Percentiles rank a stretch among this genome's conserved stretches.
These are phyloP conservation scores for Melangyna quadrimaculata DNA, from an alignment of 2,888 invertebrate genomes.

Conservation along the genomic window DNA sequence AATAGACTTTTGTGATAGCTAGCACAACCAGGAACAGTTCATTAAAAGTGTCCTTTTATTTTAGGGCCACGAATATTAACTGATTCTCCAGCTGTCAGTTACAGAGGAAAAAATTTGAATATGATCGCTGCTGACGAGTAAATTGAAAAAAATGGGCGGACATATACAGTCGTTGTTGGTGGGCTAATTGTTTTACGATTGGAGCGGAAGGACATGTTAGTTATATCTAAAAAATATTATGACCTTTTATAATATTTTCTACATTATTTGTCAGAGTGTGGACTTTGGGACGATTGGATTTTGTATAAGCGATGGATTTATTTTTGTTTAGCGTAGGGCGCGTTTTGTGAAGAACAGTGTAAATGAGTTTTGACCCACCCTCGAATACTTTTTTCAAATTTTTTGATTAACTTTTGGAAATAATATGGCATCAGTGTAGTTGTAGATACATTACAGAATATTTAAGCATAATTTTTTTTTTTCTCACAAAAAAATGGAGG, in stretches of 20 bases:
- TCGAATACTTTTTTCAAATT: too few relatives aligned
- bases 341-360: background rate
- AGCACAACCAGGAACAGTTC: conserved; percentile 30
- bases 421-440: too few relatives aligned
- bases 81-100: conserved; percentile 61
- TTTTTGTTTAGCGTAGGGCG: background rate
- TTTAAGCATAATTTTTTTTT: too few relatives aligned
- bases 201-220: conserved; percentile 21
- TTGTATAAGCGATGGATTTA: background rate
- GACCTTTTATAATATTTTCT: conserved; percentile 9
- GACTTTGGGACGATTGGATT: conserved; percentile 34
- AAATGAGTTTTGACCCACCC: too few relatives aligned
- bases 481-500: too few relatives aligned
- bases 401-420: too few relatives aligned
- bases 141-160: conserved; percentile 68
- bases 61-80: conserved; percentile 54
- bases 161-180: conserved; percentile 22
- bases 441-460: too few relatives aligned
- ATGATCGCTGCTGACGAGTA: conserved; percentile 57
- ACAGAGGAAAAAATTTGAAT: conserved; percentile 60
- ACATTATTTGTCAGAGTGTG: background rate
- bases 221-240: background rate
- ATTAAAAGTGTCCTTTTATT: conserved; percentile 54
- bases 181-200: conserved; percentile 55
- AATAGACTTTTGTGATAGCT: background rate